Evolutionary conservation across 2,888 invertebrate species (phyloP).

Genomic region (Taenaris catops): DNA sequence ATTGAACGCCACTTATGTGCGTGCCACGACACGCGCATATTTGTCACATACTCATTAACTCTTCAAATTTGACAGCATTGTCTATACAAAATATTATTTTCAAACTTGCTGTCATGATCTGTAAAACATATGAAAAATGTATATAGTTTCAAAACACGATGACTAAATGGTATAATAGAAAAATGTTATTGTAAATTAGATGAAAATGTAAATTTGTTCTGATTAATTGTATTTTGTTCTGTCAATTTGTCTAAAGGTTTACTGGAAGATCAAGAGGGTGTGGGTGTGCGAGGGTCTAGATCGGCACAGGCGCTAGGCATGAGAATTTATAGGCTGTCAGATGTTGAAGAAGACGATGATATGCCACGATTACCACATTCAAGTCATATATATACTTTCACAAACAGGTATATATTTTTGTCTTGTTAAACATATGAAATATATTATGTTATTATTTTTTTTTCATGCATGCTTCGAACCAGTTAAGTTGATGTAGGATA

Average conservation of each 20-base stretch:
- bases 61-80: no score
- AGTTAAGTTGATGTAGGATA: conserved; percentile 6
- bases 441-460: conserved; percentile 9
- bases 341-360: conserved; percentile 89
- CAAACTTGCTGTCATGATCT: no score
- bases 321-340: conserved; percentile 82
- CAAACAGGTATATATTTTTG: conserved; percentile 77
- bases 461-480: conserved; percentile 10
- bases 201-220: no score
- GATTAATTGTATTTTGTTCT: no score
- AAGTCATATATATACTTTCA: conserved; percentile 90
- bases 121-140: no score
- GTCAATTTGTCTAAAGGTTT: conserved; percentile 78
- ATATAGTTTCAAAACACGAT: no score
- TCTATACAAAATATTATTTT: no score
- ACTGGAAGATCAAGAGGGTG: conserved; percentile 94
- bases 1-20: no score
- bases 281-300: conserved; percentile 90
- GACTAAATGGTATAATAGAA: no score
- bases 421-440: background rate
- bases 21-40: no score
- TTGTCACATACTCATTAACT: no score
- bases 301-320: conserved; percentile 87
- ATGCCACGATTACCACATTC: conserved; percentile 88
- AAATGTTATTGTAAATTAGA: no score